Evolutionary conservation across 2,113 vertebrate species (phyloP).

Genomic region (Cyphomyrus plagiostoma): DNA sequence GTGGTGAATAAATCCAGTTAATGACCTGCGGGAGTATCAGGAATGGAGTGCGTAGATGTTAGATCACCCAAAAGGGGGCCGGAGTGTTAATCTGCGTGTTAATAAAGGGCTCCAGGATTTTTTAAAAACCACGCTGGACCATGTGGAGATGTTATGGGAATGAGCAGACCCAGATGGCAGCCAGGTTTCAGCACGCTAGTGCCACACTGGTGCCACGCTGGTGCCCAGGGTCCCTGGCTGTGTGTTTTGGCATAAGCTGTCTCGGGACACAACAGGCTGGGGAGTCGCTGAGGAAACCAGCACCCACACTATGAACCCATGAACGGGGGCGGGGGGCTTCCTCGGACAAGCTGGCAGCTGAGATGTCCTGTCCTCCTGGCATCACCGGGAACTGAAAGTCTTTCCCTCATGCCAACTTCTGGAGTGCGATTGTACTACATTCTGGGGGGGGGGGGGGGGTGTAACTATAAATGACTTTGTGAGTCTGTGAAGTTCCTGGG

Average conservation of each 20-base stretch:
- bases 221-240: not conserved
- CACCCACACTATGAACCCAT: not conserved
- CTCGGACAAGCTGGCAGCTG: not conserved
- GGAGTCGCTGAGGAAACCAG: not conserved
- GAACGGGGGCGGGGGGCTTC: not conserved
- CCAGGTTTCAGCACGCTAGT: not conserved
- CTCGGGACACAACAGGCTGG: not conserved
- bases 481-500: not conserved
- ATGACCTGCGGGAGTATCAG: constrained; percentile 34
- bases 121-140: constrained; percentile 5
- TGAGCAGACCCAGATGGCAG: constrained; percentile 10
- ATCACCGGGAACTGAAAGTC: not conserved
- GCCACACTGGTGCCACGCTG: not conserved
- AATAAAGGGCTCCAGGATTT: constrained; percentile 35
- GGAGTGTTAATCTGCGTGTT: constrained; percentile 45
- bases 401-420: not conserved
- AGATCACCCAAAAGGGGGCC: constrained; percentile 11
- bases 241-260: not conserved
- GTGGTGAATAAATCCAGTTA: constrained; percentile 50
- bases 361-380: not conserved
- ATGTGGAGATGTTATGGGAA: not conserved
- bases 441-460: not conserved
- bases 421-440: not conserved
- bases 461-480: not conserved
- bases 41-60: constrained; percentile 29